Conservation (phyloP, 2,113 vertebrate genomes). For the Thymallus thymallus region DNA sequence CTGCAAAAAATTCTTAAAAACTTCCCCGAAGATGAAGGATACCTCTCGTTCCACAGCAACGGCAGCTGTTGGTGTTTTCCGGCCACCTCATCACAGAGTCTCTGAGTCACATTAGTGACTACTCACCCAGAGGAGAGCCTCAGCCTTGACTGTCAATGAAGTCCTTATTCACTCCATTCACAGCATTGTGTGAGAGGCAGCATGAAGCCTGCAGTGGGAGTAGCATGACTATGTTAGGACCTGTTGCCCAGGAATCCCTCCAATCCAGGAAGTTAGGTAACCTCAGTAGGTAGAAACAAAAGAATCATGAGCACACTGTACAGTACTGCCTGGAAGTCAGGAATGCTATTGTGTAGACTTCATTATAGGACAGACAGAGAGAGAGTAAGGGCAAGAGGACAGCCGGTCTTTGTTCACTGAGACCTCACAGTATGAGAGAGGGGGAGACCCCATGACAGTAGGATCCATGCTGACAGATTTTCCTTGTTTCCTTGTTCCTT, state of each 20-base stretch:
- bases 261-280: constrained; percentile 23
- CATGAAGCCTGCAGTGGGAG: background rate
- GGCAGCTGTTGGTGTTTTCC: background rate
- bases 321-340: constrained; percentile 29
- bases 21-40: background rate
- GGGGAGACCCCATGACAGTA: background rate
- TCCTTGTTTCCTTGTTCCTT: constrained; percentile 21
- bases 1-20: background rate
- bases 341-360: background rate
- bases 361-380: background rate
- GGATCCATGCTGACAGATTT: constrained; percentile 28
- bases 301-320: constrained; percentile 37
- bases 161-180: background rate
- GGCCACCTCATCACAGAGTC: background rate
- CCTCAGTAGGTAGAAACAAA: constrained; percentile 9
- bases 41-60: background rate
- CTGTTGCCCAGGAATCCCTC: constrained; percentile 27
- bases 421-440: background rate
- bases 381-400: background rate
- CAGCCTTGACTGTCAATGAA: constrained; percentile 1
- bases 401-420: constrained; percentile 1
- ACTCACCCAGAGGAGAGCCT: background rate
- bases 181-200: background rate
- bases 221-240: background rate
- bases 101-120: background rate